Evolutionary conservation across 2,113 vertebrate species (phyloP), one percentile per base, ranked within the genome.

Genomic region (Ptilonorhynchus violaceus): DNA sequence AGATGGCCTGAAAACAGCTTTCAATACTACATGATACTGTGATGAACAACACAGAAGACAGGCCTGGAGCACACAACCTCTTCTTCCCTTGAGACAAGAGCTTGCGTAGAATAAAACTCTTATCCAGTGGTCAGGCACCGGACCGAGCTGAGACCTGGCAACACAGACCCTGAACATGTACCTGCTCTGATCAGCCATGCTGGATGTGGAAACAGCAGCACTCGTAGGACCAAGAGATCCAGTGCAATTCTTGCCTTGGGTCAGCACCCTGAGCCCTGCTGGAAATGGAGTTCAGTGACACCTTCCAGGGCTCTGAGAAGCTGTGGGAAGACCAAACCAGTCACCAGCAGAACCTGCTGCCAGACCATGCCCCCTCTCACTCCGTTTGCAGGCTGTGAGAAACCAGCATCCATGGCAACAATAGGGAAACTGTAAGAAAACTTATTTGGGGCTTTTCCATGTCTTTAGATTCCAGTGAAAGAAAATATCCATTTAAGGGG

Each of bases 171-270:
- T 19, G 22, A 78, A 27, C 1, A 7, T 35, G 18, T 5, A 42
- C 17, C 35, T 75, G 39, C 24, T 63, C 60, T 35, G 1, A 30
- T 63, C 50, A 69, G 55, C 16, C 88, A 50, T 1, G 1, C 10
- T 19, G 25, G 27, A 42, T 3, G 1, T 35, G 13, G 10, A 68
- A 63, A 64, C 4, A 44, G 52, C 2, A 0, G 41, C 1, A 0
- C 11, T 3, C 4, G 7, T 7, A 72, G 47, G 39, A 77, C 27
- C 42, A 63, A 35, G 23, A 1, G 1, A 84, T 33, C 19, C 73
- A 37, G 4, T 13, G 33, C 14, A 82, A 58, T 22, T 50, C 50
- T 52, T 46, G 50, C 50, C 41, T 63, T 11, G 23, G 52, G 27
- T 16, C 6, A 4, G 39, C 30, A 79, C 6, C 4, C 37, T 2